Evolutionary conservation across 2,797 vertebrate species (phyloP), one percentile per base, ranked within the genome.

Genomic region (Dendrocincla tyrannina): DNA sequence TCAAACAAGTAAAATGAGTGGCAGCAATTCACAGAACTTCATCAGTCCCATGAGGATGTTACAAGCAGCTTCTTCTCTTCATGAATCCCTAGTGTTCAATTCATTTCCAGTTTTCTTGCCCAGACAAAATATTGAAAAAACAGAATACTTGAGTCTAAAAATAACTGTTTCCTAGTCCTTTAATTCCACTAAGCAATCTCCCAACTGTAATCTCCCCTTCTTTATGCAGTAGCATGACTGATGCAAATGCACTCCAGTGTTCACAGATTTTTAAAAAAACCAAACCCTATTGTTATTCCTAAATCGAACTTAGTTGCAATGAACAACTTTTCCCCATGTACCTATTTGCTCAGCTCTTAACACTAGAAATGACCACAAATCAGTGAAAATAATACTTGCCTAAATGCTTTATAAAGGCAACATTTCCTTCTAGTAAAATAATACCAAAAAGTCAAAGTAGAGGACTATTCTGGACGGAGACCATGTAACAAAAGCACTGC

Each of bases 121-220:
- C 78, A 80, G 86, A 89, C 22, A 64, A 78, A 95, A 79, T 63
- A 82, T 1, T 90, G 63, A 88, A 94, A 76, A 83, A 91, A 23
- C 47, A 92, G 63, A 93, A 85, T 93, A 53, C 30, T 46, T 28
- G 17, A 82, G 52, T 50, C 81, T 94, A 93, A 91, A 95, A 93
- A 95, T 92, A 97, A 75, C 87, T 75, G 37, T 44, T 94, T 73
- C 55, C 28, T 53, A 49, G 50, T 81, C 64, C 81, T 52, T 88
- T 83, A 55, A 81, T 58, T 28, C 58, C 2, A 1, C 79, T 80
- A 73, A 91, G 85, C n/a, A 81, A 37, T 44, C 75, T 78, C 76
- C 27, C 58, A 77, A 59, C 58, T 76, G 46, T 27, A 85, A 77
- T 50, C 33, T 92, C 78, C 78, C 77, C 56, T 62, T 92, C 50